Conservation (phyloP, 2,113 vertebrate genomes). For the Shinisaurus crocodilurus region DNA sequence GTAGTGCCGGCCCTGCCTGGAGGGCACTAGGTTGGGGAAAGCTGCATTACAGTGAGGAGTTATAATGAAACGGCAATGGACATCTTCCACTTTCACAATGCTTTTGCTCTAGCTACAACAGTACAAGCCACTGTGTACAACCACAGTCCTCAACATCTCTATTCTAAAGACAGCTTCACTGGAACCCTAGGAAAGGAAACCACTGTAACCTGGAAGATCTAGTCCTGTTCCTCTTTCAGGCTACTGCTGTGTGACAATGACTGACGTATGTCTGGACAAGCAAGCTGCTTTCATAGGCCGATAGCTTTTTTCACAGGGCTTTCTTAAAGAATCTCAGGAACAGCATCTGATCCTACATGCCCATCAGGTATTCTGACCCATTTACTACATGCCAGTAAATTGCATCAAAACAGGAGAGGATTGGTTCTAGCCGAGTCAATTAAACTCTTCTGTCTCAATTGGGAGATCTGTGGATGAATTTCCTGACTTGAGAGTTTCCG, state of each 20-base stretch:
- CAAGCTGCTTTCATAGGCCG: background rate
- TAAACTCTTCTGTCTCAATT: conserved; percentile 16
- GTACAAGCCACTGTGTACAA: background rate
- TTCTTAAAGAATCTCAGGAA: conserved; percentile 6
- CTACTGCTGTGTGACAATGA: background rate
- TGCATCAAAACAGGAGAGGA: conserved; percentile 12
- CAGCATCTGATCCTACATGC: background rate
- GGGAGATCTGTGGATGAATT: conserved; percentile 32
- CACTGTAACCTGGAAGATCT: background rate
- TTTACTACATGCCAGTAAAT: conserved; percentile 17
- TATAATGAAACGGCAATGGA: too few relatives aligned
- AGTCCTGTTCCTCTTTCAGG: background rate
- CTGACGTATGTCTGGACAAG: background rate
- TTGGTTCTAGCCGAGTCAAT: conserved; percentile 26
- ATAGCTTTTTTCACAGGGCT: rapidly evolving
- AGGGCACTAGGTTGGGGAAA: too few relatives aligned
- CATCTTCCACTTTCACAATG: too few relatives aligned
- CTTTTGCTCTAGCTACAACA: background rate
- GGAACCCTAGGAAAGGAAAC: background rate
- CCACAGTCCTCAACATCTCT: background rate
- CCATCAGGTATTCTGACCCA: conserved; percentile 24
- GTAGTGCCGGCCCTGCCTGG: too few relatives aligned
- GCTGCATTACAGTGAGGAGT: too few relatives aligned
- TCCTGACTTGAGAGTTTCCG: conserved; percentile 47
- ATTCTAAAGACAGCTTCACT: background rate